These are phyloP conservation scores for Anarrhichthys ocellatus DNA, from an alignment of 2,113 vertebrate genomes.

Conservation along the genomic window DNA sequence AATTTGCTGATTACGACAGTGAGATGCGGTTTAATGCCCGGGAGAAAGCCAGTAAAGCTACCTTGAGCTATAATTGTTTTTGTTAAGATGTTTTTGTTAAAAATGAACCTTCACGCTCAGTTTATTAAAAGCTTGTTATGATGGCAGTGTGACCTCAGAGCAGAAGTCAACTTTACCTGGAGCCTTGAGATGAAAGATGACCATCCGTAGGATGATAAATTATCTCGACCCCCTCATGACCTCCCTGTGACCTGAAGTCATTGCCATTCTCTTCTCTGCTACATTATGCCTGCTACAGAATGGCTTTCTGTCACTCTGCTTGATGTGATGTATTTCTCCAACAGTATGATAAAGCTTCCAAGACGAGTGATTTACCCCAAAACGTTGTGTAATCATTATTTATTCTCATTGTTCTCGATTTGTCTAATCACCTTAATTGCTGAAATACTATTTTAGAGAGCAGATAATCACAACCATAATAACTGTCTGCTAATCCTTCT, in stretches of 20 bases:
- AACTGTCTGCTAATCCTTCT: conserved; percentile 61
- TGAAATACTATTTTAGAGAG: conserved; percentile 54
- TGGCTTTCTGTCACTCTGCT: conserved; percentile 21
- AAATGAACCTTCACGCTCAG: not conserved
- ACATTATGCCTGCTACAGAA: conserved; percentile 15
- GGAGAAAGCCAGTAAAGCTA: too few relatives aligned
- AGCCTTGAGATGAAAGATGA: conserved; percentile 1
- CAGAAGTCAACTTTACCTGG: conserved; percentile 6
- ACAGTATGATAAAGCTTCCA: conserved; percentile 18
- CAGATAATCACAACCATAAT: conserved; percentile 59
- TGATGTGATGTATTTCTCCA: conserved; percentile 24
- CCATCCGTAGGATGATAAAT: conserved; percentile 39
- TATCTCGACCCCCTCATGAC: conserved; percentile 21
- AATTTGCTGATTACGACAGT: not conserved
- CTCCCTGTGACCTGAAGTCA: conserved; percentile 24
- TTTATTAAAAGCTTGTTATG: conserved; percentile 5
- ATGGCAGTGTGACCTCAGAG: not conserved
- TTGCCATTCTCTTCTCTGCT: conserved; percentile 2
- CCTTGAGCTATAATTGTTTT: not conserved
- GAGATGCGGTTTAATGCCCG: not conserved
- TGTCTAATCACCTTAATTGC: conserved; percentile 57
- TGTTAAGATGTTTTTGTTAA: not conserved
- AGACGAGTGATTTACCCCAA: conserved; percentile 39
- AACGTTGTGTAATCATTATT: conserved; percentile 43
- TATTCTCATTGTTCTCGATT: conserved; percentile 56